A percentile compares a stretch with the other conserved stretches of the same genome.
These are phyloP conservation scores for Natator depressus DNA, from an alignment of 2,113 vertebrate species.

Conservation along the genomic window DNA sequence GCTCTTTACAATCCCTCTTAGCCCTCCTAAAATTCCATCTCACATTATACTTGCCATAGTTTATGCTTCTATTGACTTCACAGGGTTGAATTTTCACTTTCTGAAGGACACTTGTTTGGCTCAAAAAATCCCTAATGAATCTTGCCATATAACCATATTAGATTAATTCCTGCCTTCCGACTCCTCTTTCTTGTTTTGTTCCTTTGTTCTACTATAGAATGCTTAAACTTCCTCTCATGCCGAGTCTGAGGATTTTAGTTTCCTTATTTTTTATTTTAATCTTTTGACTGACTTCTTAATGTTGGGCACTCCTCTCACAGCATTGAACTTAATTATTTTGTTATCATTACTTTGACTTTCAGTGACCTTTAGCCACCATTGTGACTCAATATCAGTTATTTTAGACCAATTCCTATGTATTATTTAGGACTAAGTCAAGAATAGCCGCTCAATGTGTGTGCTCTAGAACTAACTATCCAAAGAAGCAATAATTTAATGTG, in stretches of 20 bases:
- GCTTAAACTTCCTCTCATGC: background rate
- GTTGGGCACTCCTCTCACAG: background rate
- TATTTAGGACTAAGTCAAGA: background rate
- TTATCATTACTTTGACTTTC: background rate
- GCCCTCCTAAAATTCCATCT: background rate
- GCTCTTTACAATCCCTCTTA: background rate
- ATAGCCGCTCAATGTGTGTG: fast-evolving
- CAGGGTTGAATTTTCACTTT: background rate
- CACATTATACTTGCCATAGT: background rate
- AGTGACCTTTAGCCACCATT: background rate
- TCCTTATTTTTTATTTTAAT: background rate
- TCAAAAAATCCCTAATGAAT: background rate
- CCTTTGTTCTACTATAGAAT: background rate
- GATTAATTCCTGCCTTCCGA: background rate
- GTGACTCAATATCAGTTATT: background rate
- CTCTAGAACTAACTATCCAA: background rate
- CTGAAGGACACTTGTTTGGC: background rate
- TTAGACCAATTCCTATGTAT: background rate
- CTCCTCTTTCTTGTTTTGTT: background rate
- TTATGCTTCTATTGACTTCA: background rate
- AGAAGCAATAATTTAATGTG: background rate
- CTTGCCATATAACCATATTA: background rate
- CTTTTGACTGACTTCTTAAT: background rate
- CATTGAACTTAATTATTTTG: background rate
- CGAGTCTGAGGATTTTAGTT: background rate